Conservation (phyloP, 2,797 vertebrate species). For the Sebastes oblongus region DNA sequence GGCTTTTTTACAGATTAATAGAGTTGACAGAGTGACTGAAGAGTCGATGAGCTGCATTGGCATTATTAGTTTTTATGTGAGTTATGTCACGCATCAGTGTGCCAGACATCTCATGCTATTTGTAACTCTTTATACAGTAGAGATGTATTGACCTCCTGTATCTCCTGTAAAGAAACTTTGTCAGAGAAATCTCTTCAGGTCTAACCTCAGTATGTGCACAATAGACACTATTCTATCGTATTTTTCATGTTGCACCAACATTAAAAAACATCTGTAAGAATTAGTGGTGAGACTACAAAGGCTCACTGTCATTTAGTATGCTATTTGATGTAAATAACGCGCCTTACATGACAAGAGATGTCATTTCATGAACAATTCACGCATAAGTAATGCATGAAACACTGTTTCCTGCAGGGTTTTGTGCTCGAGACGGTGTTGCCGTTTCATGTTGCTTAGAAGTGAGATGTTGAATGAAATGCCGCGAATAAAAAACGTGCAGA, state of each 20-base stretch:
- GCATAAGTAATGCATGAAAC: conserved; percentile 41
- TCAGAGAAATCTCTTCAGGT: not conserved
- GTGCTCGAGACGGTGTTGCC: not conserved
- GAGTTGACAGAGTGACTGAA: not conserved
- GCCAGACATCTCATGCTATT: not conserved
- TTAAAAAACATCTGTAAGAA: not conserved
- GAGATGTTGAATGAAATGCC: conserved; percentile 29
- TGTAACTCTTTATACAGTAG: not conserved
- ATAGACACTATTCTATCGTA: not conserved
- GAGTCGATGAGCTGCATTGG: not conserved
- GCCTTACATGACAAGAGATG: conserved; percentile 29
- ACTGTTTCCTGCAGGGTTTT: conserved; percentile 25
- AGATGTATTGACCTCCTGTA: not conserved
- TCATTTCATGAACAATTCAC: conserved; percentile 34
- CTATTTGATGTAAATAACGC: conserved; percentile 39
- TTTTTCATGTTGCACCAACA: not conserved
- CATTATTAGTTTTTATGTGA: not conserved
- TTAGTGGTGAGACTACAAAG: not conserved
- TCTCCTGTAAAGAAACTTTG: not conserved
- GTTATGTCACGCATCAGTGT: not conserved
- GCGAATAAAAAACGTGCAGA: conserved; percentile 18
- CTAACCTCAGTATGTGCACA: not conserved
- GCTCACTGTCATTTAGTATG: conserved; percentile 18
- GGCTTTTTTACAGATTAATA: not conserved
- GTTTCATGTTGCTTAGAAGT: conserved; percentile 44